Percentiles rank a stretch among this genome's conserved stretches.
phyloP scores from a whole-genome alignment of 1,140 invertebrate species.

The Neelides sp. region DNA sequence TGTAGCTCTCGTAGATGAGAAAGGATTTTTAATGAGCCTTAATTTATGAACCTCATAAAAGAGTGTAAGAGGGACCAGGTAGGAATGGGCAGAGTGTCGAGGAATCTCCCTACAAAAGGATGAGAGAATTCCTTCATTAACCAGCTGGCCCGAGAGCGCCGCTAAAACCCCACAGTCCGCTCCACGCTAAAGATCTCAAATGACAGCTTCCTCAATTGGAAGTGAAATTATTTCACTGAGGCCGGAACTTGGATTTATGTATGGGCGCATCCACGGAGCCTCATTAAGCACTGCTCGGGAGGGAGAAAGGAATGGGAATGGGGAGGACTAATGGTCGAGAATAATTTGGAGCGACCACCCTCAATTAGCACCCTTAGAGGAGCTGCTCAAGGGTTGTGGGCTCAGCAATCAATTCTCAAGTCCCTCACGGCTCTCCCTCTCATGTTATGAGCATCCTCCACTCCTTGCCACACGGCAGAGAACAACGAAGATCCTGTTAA shows the following conservation, averaged over 20 bases:
- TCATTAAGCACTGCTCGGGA: no score
- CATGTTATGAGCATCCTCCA: constrained; percentile 4
- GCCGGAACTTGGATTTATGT: no score
- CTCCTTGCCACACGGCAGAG: no score
- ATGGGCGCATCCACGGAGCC: no score
- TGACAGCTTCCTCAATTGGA: constrained; percentile 19
- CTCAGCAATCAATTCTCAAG: constrained; percentile 19
- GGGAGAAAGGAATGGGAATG: background rate
- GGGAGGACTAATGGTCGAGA: constrained; percentile 6
- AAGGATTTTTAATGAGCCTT: constrained; percentile 25
- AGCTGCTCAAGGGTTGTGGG: constrained; percentile 6
- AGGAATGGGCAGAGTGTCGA: no score
- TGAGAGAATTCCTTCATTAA: background rate
- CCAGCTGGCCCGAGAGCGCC: no score
- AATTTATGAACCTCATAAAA: constrained; percentile 27
- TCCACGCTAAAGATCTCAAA: constrained; percentile 7
- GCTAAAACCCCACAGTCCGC: no score
- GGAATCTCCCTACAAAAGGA: background rate
- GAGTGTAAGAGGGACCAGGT: background rate
- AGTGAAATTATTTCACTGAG: no score
- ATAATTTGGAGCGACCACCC: constrained; percentile 16
- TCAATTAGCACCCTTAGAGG: constrained; percentile 22
- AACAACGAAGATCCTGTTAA: no score
- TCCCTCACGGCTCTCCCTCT: constrained; percentile 7
- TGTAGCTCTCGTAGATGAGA: background rate